Evolutionary conservation across 2,113 vertebrate species (phyloP).

Genomic region (Taxidea taxus): DNA sequence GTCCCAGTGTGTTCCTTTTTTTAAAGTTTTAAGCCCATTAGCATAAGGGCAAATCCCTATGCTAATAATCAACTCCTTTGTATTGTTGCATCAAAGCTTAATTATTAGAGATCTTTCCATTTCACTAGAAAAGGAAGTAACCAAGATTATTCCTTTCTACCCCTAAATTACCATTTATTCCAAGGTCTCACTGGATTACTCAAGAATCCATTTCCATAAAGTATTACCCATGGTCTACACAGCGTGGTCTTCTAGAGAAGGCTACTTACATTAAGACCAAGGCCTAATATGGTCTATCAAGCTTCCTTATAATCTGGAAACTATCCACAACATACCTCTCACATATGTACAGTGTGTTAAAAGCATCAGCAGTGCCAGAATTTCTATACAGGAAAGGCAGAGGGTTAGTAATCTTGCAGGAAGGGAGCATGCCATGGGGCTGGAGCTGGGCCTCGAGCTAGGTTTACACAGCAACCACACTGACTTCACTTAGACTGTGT

Average conservation of each 20-base stretch:
- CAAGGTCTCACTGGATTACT: background rate
- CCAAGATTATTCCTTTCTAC: background rate
- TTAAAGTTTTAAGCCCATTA: conserved; percentile 42
- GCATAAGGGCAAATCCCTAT: background rate
- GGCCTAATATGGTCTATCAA: background rate
- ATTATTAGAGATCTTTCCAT: background rate
- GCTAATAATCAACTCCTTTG: conserved; percentile 13
- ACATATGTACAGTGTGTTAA: background rate
- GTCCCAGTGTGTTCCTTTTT: background rate
- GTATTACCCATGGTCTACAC: background rate
- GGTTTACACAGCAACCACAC: background rate
- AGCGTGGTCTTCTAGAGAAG: background rate
- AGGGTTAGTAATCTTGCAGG: background rate
- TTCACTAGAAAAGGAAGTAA: background rate
- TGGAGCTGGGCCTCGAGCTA: background rate
- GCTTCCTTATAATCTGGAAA: background rate
- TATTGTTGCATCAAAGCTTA: conserved; percentile 36
- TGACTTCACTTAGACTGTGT: background rate
- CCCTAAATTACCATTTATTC: background rate
- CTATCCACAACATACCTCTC: background rate
- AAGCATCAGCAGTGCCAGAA: background rate
- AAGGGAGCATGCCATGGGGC: background rate
- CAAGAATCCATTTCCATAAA: background rate
- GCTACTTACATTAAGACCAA: background rate
- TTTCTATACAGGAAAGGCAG: background rate